Base-by-base conservation (phyloP, 2,888 invertebrate genomes). In the Troides aeacus region DNA sequence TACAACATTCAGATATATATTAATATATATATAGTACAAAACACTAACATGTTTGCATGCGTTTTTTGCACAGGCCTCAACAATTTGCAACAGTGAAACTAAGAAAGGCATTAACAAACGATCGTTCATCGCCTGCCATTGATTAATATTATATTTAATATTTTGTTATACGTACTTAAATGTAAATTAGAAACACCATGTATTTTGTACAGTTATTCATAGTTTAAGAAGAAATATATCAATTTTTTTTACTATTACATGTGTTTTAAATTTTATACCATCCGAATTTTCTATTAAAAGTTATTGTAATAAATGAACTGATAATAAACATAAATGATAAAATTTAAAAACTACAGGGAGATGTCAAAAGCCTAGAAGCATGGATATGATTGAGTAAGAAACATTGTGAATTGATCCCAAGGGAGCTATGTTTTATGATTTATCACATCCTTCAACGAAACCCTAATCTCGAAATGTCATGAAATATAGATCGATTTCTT, bases 41-140 rank as follows among this genome's bases (percentile, higher is more conserved):
- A 24, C 53, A 66, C 21, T 67, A 64, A 72, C 70, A 71, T 69
- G 66, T 65, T 72, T 72, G 42, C 72, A 69, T 70, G 39, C 60
- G 23, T 70, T 81, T 87, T 80, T 70, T 77, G 92, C 90, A 74
- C 95, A 97, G 97, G 94, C 95, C 95, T 82, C 97, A 96, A 88
- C 96, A 96, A 88, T 97, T 97, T 86, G 97, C 97, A 72, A 97
- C 97, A 73, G 97, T 97, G 86, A 97, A 97, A 93, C 94, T 97
- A 86, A 94, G 97, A 87, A 97, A 97, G 93, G 95, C 96, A 81
- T 95, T 96, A 93, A 96, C 97, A 84, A 96, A 97, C 88, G 97
- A 97, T 90, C 95, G 97, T 80, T 96, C 97, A 76, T 96, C 96
- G 78, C 97, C 97, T 76, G 94, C 96, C 90, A 93, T 95, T 84